phyloP scores from a whole-genome alignment of 1,140 invertebrate genomes.

The Drosophila tristis region DNA sequence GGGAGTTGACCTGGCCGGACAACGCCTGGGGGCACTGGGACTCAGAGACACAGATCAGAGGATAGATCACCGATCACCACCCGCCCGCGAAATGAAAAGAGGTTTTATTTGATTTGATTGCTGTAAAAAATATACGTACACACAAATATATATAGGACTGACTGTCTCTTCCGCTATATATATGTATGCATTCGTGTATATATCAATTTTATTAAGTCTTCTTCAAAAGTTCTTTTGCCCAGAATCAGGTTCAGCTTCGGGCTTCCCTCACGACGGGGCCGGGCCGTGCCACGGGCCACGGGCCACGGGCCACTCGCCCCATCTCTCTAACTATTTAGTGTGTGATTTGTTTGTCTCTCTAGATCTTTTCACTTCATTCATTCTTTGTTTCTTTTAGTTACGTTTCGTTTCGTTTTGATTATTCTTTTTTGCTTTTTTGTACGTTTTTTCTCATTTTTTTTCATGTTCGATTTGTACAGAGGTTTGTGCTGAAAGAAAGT shows the following conservation, averaged over 20 bases:
- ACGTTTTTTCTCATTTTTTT: constrained; percentile 57
- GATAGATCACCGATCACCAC: too few species aligned
- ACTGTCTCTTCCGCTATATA: constrained; percentile 27
- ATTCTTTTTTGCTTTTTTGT: constrained; percentile 43
- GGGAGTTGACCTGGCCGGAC: constrained; percentile 3
- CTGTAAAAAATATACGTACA: constrained; percentile 77
- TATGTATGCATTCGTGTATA: constrained; percentile 55
- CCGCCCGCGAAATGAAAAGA: constrained; percentile 30
- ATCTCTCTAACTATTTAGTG: constrained; percentile 39
- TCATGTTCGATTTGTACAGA: constrained; percentile 70
- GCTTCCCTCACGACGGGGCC: constrained; percentile 50
- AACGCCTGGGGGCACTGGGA: constrained; percentile 40
- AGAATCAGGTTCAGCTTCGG: constrained; percentile 39
- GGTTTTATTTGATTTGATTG: constrained; percentile 49
- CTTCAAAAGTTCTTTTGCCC: constrained; percentile 56
- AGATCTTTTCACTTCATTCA: constrained; percentile 23
- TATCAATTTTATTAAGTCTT: constrained; percentile 78
- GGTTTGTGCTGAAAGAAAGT: constrained; percentile 74
- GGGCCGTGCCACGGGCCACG: constrained; percentile 25
- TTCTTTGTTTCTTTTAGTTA: constrained; percentile 26
- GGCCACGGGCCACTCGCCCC: constrained; percentile 20
- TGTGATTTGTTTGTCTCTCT: constrained; percentile 21
- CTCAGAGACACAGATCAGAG: neutral
- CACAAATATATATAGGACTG: constrained; percentile 41
- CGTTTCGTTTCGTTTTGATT: constrained; percentile 42